These are phyloP conservation scores for Temnothorax rugatulus DNA, from an alignment of 2,888 invertebrate species.

Conservation along the genomic window DNA sequence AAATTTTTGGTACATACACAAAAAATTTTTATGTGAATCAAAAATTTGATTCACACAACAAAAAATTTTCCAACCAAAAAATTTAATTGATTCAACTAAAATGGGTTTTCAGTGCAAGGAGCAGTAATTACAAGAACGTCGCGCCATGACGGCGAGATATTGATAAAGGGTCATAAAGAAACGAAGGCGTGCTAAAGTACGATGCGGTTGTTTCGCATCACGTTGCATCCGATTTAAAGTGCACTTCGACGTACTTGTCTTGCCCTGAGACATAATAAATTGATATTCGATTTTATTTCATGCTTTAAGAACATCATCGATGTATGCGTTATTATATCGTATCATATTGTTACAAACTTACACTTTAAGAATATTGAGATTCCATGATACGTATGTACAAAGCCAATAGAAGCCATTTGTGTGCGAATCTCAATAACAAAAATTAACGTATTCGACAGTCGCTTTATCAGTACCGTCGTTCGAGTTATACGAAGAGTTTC, in stretches of 20 bases:
- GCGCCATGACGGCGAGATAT: conserved; percentile 7
- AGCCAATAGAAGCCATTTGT: not conserved
- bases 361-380: conserved; percentile 15
- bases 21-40: too few relatives aligned
- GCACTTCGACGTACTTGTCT: conserved; percentile 33
- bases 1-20: too few relatives aligned
- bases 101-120: not conserved
- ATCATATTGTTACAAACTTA: not conserved
- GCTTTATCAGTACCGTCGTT: not conserved
- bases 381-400: not conserved
- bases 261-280: conserved; percentile 13
- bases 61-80: too few relatives aligned
- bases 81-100: too few relatives aligned
- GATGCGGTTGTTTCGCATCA: not conserved
- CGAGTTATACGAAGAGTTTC: conserved; percentile 5
- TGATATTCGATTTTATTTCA: not conserved
- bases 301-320: not conserved
- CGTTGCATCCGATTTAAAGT: conserved; percentile 28
- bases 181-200: conserved; percentile 3
- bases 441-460: conserved; percentile 30
- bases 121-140: conserved; percentile 46
- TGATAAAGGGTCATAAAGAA: conserved; percentile 8
- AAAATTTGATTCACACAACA: too few relatives aligned
- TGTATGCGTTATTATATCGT: not conserved
- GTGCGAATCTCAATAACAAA: not conserved